Percentiles rank a stretch among this genome's conserved stretches.
These are phyloP conservation scores for Heteropelma amictum DNA, from an alignment of 2,888 invertebrate species.

Conservation along the genomic window DNA sequence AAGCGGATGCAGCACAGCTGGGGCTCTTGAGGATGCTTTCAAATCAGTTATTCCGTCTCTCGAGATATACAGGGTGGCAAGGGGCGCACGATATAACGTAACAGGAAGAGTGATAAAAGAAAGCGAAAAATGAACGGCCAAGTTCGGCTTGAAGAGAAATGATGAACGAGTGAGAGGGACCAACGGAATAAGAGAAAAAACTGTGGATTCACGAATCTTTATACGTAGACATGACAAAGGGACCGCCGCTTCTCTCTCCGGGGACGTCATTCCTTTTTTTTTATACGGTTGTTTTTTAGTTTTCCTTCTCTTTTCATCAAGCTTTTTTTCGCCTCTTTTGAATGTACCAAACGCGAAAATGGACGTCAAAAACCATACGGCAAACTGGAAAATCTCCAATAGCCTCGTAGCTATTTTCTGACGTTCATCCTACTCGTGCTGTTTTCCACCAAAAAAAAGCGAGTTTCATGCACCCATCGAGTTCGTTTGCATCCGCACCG, in stretches of 20 bases:
- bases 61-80: constrained; percentile 30
- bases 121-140: constrained; percentile 27
- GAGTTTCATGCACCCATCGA: no score
- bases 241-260: constrained; percentile 14
- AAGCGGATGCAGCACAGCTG: constrained; percentile 53
- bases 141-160: constrained; percentile 6
- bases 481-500: no score
- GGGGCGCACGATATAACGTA: background rate
- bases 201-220: constrained; percentile 1
- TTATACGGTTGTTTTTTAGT: constrained; percentile 6
- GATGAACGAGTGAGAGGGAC: background rate
- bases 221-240: constrained; percentile 35
- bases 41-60: constrained; percentile 65
- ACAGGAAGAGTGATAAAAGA: constrained; percentile 20
- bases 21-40: constrained; percentile 62
- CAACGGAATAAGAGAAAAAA: background rate
- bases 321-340: background rate
- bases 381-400: background rate
- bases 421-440: constrained; percentile 1
- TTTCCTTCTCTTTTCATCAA: constrained; percentile 2
- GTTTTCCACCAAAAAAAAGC: constrained; percentile 1
- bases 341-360: background rate
- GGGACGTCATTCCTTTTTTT: constrained; percentile 18
- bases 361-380: background rate
- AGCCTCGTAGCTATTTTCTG: constrained; percentile 1